Percentiles rank a stretch among this genome's conserved stretches.
These are phyloP conservation scores for Phyllotis vaccarum DNA, from an alignment of 2,797 vertebrate genomes.

Conservation along the genomic window DNA sequence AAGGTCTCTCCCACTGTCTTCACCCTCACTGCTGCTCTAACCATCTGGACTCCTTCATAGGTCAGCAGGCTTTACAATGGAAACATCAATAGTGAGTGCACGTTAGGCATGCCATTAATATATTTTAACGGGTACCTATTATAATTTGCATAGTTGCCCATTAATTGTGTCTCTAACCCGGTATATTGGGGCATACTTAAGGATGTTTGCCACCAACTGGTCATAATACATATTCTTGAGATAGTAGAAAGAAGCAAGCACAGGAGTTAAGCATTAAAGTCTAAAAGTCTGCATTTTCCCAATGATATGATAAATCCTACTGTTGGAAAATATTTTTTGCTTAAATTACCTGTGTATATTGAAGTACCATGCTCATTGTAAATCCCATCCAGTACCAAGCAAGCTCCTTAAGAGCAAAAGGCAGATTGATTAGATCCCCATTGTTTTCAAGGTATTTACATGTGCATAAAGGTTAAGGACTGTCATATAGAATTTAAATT, in stretches of 20 bases:
- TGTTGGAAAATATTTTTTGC: background rate
- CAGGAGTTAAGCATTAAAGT: background rate
- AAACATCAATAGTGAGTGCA: background rate
- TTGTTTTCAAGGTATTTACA: background rate
- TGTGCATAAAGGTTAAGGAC: background rate
- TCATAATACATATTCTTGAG: background rate
- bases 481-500: background rate
- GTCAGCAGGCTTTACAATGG: constrained; percentile 30
- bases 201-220: background rate
- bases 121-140: background rate
- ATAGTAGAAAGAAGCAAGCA: background rate
- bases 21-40: background rate
- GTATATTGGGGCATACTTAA: background rate
- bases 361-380: background rate
- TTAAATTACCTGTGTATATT: background rate
- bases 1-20: background rate
- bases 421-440: background rate
- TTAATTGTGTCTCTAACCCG: constrained; percentile 38
- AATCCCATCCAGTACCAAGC: background rate
- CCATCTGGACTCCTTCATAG: background rate
- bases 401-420: background rate
- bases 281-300: background rate
- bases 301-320: background rate
- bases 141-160: background rate
- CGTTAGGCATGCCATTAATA: background rate